phyloP scores from a whole-genome alignment of 2,113 vertebrate species.

The Oreochromis tanganicae region DNA sequence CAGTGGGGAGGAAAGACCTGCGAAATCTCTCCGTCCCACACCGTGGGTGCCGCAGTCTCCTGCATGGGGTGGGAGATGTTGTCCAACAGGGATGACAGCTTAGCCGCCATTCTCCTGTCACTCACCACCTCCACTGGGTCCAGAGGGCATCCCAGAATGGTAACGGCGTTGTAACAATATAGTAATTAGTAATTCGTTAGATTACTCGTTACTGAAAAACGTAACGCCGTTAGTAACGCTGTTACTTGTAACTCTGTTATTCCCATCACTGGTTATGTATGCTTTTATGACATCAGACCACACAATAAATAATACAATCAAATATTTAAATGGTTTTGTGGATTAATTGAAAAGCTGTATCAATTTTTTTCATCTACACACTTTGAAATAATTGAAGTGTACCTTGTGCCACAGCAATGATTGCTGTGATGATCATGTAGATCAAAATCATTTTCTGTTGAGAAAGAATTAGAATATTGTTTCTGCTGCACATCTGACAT shows the following conservation, averaged over 20 bases:
- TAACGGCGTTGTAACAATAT: not conserved
- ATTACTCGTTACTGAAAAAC: not conserved
- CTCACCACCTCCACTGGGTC: no score
- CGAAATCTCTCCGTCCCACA: no score
- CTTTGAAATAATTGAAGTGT: not conserved
- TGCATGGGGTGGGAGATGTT: no score
- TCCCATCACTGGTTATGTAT: not conserved
- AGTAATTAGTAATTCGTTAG: not conserved
- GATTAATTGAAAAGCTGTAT: not conserved
- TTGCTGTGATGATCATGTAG: not conserved
- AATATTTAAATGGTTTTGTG: not conserved
- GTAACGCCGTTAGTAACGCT: not conserved
- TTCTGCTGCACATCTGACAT: fast-evolving
- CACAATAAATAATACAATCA: fast-evolving
- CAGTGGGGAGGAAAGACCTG: no score
- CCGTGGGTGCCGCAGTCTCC: no score
- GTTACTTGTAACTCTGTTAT: not conserved
- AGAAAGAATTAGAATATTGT: not conserved
- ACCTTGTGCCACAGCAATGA: not conserved
- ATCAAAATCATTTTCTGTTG: not conserved
- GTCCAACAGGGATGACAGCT: no score
- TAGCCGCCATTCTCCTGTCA: no score
- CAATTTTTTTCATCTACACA: fast-evolving
- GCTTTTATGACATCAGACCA: not conserved
- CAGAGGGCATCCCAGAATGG: no score